Percentiles rank a stretch among this genome's conserved stretches.
Evolutionary conservation across 1,140 invertebrate genomes (phyloP).

Genomic region (Trissolcus basalis): DNA sequence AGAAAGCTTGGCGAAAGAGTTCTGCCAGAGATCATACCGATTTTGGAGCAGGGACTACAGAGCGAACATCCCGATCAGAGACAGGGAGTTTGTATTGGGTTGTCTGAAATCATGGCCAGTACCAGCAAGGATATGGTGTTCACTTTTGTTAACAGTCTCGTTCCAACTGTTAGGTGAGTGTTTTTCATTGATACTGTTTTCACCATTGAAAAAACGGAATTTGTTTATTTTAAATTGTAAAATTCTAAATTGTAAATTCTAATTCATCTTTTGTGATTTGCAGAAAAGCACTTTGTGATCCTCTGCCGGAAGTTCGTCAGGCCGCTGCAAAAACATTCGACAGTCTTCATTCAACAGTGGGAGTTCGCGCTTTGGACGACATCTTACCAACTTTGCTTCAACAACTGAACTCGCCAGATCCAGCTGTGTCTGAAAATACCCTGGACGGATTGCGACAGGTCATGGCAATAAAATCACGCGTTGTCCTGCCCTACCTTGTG

Average conservation of each 20-base stretch:
- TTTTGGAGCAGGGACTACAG: slow-evolving; percentile 93
- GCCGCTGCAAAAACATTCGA: slow-evolving; percentile 98
- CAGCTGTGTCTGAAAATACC: slow-evolving; percentile 86
- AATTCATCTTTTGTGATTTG: slow-evolving; percentile 31
- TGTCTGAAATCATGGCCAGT: slow-evolving; percentile 98
- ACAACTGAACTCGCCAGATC: slow-evolving; percentile 87
- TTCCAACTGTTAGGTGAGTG: slow-evolving; percentile 90
- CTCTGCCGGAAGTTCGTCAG: slow-evolving; percentile 91
- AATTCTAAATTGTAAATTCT: slow-evolving; percentile 22
- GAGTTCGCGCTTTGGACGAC: slow-evolving; percentile 96
- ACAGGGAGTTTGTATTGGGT: slow-evolving; percentile 98
- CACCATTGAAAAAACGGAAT: no score
- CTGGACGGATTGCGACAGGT: slow-evolving; percentile 96
- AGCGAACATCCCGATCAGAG: slow-evolving; percentile 94
- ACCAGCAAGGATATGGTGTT: slow-evolving; percentile 96
- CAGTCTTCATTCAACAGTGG: slow-evolving; percentile 95
- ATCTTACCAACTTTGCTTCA: slow-evolving; percentile 94
- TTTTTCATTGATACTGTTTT: no score
- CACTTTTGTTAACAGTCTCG: slow-evolving; percentile 94
- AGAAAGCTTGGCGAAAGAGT: slow-evolving; percentile 98
- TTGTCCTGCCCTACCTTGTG: slow-evolving; percentile 95
- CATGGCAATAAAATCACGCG: slow-evolving; percentile 96
- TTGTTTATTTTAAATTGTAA: no score
- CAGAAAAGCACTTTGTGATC: slow-evolving; percentile 94
- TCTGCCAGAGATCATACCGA: slow-evolving; percentile 98